Evolutionary conservation across 2,797 vertebrate species (phyloP).

Genomic region (Cuniculus paca): DNA sequence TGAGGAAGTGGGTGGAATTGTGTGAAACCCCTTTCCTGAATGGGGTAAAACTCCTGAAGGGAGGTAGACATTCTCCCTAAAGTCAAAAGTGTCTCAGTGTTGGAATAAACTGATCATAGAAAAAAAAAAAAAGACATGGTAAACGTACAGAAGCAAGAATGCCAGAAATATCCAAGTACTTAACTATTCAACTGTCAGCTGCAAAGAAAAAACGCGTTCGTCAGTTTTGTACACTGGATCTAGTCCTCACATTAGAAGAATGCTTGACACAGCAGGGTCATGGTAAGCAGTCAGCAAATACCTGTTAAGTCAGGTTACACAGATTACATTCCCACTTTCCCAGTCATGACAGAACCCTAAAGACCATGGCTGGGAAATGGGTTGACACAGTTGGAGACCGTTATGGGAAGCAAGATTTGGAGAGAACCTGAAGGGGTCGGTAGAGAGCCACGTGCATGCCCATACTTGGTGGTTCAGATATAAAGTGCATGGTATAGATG

Average conservation of each 20-base stretch:
- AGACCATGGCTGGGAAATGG: background rate
- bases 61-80: background rate
- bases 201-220: no score
- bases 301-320: background rate
- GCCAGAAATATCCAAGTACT: background rate
- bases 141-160: background rate
- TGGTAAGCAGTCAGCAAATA: background rate
- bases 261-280: background rate
- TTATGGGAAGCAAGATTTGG: background rate
- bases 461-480: background rate
- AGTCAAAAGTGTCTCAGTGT: background rate
- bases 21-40: background rate
- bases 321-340: background rate
- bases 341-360: background rate
- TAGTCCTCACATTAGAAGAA: background rate
- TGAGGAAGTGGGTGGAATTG: background rate
- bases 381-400: background rate
- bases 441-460: rapidly evolving
- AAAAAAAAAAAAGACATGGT: background rate
- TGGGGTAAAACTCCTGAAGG: background rate
- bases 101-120: background rate
- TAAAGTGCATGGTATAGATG: no score
- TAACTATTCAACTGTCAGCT: background rate
- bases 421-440: background rate
- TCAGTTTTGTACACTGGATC: background rate